Conservation (phyloP, 37 sponge, comb jelly and placozoan genomes). For the Agelas oroides region DNA sequence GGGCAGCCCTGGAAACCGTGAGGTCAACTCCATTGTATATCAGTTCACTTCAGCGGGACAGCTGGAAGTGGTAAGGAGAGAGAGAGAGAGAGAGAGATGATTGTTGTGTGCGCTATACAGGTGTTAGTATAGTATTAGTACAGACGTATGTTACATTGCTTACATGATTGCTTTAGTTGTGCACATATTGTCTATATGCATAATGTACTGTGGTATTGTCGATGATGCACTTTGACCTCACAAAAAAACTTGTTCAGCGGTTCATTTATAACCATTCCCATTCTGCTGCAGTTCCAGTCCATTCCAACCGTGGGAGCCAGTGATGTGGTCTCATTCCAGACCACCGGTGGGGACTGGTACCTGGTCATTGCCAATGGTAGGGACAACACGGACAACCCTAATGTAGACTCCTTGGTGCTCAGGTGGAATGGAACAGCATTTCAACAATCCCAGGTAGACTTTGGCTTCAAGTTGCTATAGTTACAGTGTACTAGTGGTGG, state of each 20-base stretch:
- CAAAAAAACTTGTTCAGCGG: too few relatives aligned
- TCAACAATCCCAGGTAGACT: neutral
- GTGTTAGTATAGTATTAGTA: neutral
- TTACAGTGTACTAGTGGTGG: too few relatives aligned
- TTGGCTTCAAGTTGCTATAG: neutral
- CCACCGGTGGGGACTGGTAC: conserved; percentile 2
- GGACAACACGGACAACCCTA: conserved; percentile 42
- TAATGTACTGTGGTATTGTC: too few relatives aligned
- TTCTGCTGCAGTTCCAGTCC: conserved; percentile 43
- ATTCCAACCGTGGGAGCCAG: conserved; percentile 57
- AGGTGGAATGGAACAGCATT: conserved; percentile 56
- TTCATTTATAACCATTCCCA: neutral
- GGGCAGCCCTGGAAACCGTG: conserved; percentile 24
- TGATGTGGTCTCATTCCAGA: conserved; percentile 58
- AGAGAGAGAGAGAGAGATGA: neutral
- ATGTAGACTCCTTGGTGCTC: conserved; percentile 47
- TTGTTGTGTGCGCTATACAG: neutral
- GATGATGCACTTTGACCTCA: too few relatives aligned
- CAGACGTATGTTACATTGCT: neutral
- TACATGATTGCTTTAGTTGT: too few relatives aligned
- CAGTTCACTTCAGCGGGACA: conserved; percentile 8
- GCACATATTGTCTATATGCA: too few relatives aligned
- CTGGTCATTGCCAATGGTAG: conserved; percentile 60
- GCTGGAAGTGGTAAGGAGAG: conserved; percentile 36
- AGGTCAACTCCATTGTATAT: conserved; percentile 42